Conservation (phyloP, 2,113 vertebrate genomes). For the Larimichthys polyactis region DNA sequence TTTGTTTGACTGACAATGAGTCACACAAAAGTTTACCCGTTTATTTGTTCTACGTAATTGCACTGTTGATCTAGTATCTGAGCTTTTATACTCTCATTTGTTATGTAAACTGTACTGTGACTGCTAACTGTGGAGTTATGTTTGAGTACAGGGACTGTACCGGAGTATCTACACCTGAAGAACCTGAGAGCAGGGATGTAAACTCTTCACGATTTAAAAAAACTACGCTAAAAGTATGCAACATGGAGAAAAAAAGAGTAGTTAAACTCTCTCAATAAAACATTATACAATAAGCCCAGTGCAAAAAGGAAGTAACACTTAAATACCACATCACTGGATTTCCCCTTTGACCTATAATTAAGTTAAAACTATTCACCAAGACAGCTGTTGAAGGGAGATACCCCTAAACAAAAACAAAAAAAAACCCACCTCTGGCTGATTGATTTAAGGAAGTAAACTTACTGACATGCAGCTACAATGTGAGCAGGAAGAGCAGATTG, state of each 20-base stretch:
- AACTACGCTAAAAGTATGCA: neutral
- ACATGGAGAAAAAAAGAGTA: neutral
- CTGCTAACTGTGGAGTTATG: conserved; percentile 8
- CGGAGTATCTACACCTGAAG: neutral
- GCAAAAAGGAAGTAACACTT: conserved; percentile 27
- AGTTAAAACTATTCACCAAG: neutral
- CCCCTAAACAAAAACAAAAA: neutral
- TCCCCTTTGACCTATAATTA: neutral
- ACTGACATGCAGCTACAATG: neutral
- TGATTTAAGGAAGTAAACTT: neutral
- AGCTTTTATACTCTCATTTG: neutral
- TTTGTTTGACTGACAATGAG: neutral
- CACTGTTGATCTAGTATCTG: neutral
- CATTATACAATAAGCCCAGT: neutral
- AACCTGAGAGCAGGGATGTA: neutral
- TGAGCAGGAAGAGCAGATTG: neutral
- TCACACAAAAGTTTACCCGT: neutral
- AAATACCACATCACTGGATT: conserved; percentile 1
- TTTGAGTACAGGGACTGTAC: neutral
- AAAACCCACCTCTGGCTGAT: no score
- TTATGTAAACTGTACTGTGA: conserved; percentile 5
- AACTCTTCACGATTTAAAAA: neutral
- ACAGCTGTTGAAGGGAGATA: neutral
- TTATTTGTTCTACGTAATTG: neutral
- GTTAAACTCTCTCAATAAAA: neutral